Conservation (phyloP, 2,113 vertebrate genomes). For the Macaca mulatta region DNA sequence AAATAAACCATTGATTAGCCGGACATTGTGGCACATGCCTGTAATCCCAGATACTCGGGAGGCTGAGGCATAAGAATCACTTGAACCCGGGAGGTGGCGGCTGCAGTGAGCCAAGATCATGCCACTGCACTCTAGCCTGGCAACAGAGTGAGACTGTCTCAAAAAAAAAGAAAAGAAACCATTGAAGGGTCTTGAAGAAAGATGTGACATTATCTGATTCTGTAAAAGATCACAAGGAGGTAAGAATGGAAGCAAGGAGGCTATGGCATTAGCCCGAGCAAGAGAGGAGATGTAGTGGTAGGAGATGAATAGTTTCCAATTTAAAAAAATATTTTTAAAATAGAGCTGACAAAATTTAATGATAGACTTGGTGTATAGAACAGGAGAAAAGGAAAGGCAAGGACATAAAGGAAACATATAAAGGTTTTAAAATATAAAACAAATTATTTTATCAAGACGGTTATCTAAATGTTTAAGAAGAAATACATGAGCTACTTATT, state of each 20-base stretch:
- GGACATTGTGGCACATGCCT: too few relatives aligned
- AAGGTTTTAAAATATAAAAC: neutral
- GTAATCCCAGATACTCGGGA: too few relatives aligned
- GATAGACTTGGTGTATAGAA: neutral
- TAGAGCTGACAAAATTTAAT: conserved; percentile 11
- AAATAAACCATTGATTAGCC: neutral
- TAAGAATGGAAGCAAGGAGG: neutral
- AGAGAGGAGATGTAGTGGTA: neutral
- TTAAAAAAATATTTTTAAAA: conserved; percentile 9
- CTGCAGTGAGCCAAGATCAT: too few relatives aligned
- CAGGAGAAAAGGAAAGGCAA: neutral
- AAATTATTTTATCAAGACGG: conserved; percentile 9
- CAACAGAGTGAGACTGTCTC: too few relatives aligned
- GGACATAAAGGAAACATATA: neutral
- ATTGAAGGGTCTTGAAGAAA: neutral
- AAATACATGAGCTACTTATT: neutral
- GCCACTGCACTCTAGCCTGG: too few relatives aligned
- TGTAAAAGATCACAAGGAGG: neutral
- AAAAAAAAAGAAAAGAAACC: neutral
- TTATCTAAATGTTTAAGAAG: neutral
- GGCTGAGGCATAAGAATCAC: too few relatives aligned
- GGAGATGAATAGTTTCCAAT: neutral
- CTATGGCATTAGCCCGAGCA: too few relatives aligned
- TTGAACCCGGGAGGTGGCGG: too few relatives aligned
- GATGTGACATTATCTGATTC: neutral